Evolutionary conservation across 2,888 invertebrate species (phyloP).

Genomic region (Priocnemis perturbator): DNA sequence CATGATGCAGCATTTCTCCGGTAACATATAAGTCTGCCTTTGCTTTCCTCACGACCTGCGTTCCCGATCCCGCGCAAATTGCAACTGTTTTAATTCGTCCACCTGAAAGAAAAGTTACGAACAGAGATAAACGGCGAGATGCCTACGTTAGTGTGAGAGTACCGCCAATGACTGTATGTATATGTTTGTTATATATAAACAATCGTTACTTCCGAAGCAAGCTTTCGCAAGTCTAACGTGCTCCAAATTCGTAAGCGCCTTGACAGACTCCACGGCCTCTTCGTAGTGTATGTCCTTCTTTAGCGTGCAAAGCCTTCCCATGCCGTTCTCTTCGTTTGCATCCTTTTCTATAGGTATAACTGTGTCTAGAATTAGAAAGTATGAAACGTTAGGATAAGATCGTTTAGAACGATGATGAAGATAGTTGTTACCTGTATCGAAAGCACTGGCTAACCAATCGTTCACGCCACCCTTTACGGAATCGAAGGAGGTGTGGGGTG

Average conservation of each 20-base stretch:
- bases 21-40: constrained; percentile 90
- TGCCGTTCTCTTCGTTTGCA: constrained; percentile 73
- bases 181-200: background rate
- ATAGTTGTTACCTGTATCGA: constrained; percentile 67
- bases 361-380: constrained; percentile 47
- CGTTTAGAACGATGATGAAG: background rate
- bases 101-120: constrained; percentile 67
- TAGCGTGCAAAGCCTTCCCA: constrained; percentile 79
- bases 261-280: constrained; percentile 82
- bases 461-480: constrained; percentile 89
- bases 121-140: no score
- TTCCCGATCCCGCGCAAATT: constrained; percentile 93
- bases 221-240: constrained; percentile 86
- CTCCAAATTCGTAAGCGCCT: constrained; percentile 81
- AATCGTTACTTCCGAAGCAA: constrained; percentile 65
- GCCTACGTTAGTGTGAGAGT: no score
- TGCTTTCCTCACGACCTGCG: constrained; percentile 84
- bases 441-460: constrained; percentile 91
- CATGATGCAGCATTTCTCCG: constrained; percentile 97
- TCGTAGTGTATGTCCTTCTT: constrained; percentile 77
- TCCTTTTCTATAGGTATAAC: constrained; percentile 65
- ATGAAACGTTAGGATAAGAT: background rate
- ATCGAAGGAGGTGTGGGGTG: constrained; percentile 96
- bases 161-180: no score
- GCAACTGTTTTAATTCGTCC: constrained; percentile 81